phyloP scores from a whole-genome alignment of 2,113 vertebrate genomes.

The Psittacula cyanocephala region DNA sequence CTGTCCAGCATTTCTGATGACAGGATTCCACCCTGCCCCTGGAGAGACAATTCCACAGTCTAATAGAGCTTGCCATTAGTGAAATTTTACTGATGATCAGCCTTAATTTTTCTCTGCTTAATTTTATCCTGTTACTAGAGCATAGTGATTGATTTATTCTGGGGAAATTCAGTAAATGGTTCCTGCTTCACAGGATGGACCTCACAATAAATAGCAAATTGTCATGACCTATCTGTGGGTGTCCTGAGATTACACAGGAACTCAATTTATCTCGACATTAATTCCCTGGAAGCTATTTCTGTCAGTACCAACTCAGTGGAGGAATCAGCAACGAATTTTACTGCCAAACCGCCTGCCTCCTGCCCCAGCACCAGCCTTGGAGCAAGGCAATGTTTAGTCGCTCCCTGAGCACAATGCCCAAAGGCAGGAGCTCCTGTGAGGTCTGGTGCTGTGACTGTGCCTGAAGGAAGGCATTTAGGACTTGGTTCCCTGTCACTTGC shows the following conservation, averaged over 20 bases:
- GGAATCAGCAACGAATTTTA: neutral
- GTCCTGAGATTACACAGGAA: slow-evolving; percentile 52
- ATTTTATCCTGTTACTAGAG: slow-evolving; percentile 53
- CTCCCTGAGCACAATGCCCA: neutral
- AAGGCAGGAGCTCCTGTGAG: neutral
- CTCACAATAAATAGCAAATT: slow-evolving; percentile 57
- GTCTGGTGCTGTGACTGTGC: neutral
- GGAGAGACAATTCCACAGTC: slow-evolving; percentile 41
- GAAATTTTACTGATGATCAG: slow-evolving; percentile 48
- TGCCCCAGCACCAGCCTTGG: neutral
- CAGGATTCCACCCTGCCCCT: neutral
- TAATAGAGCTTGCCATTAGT: slow-evolving; percentile 31
- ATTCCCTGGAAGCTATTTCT: slow-evolving; percentile 55
- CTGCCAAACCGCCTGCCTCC: neutral
- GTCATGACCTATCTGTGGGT: slow-evolving; percentile 61
- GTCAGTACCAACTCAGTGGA: neutral
- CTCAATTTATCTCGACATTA: slow-evolving; percentile 54
- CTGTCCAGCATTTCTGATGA: neutral
- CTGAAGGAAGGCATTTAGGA: neutral
- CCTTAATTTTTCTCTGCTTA: slow-evolving; percentile 50
- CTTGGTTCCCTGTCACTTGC: neutral
- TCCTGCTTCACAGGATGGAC: slow-evolving; percentile 64
- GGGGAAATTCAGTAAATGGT: slow-evolving; percentile 53
- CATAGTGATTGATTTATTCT: slow-evolving; percentile 44
- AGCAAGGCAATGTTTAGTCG: neutral